Evolutionary conservation across 2,113 vertebrate genomes (phyloP), one percentile per base, ranked within the genome.

Genomic region (Siniperca chuatsi): DNA sequence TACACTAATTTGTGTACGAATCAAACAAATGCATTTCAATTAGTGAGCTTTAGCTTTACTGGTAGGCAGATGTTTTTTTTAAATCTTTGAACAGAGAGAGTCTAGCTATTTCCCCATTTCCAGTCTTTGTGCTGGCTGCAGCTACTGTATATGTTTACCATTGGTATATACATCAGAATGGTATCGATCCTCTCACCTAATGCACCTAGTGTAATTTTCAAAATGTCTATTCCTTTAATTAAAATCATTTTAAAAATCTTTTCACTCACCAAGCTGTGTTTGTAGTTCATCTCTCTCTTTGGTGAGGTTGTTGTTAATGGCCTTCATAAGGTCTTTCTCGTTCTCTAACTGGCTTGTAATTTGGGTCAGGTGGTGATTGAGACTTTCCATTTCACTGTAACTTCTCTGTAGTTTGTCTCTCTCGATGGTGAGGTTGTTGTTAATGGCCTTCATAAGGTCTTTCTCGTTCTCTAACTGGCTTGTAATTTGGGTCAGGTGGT

Each of bases 241-340:
- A 50, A 72, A 54, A 42, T 6, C 33, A 44, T 18, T n/a, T 44
- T 67, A 48, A 0, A 2, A 29, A 20, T 54, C 33, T 16, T 8
- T 66, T 29, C 25, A 79, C 81, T 87, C 33, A 82, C 80, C 57
- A 5, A 58, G 2, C 6, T 40, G 50, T 1, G 29, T 12, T 55
- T 78, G 2, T 50, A 68, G 15, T 57, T 61, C 0, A 0, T 42
- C 46, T 78, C 29, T 68, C 35, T 78, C 61, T 42, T 8, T 6
- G 25, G 33, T 87, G 33, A 87, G 50, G 42, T 79, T 79, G 13
- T 6, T 23, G 8, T 52, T 54, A 5, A 8, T 21, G 13, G 7
- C 54, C 1, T 20, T 20, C 23, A 73, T 11, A 20, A 25, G 7
- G 8, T 35, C 2, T 0, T 9, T 73, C 18, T 82, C 37, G 0